phyloP scores from a whole-genome alignment of 2,113 vertebrate genomes.

The Mohoua ochrocephala region DNA sequence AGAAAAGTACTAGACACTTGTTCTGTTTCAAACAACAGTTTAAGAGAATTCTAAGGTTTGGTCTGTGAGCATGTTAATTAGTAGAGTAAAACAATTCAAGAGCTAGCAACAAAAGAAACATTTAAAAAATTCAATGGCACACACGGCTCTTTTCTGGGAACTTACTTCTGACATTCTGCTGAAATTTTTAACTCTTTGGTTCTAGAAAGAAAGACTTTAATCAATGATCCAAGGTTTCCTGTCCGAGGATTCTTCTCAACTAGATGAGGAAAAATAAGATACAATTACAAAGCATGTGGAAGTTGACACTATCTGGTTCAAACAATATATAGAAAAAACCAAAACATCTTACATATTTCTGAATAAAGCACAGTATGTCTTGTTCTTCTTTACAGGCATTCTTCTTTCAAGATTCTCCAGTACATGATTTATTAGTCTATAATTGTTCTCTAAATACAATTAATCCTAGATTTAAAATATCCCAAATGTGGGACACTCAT shows the following conservation, averaged over 20 bases:
- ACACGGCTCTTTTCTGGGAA: background rate
- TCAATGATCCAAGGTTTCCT: conserved; percentile 88
- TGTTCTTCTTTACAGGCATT: background rate
- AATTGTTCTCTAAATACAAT: background rate
- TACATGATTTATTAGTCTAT: background rate
- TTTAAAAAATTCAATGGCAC: background rate
- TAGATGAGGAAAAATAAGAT: conserved; percentile 49
- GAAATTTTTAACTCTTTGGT: conserved; percentile 98
- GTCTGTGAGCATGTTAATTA: background rate
- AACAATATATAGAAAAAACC: background rate
- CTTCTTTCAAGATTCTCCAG: background rate
- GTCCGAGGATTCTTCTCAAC: conserved; percentile 97
- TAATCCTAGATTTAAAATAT: background rate
- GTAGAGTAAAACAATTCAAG: background rate
- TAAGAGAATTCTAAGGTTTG: background rate
- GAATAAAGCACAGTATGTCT: background rate
- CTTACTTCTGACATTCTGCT: conserved; percentile 98
- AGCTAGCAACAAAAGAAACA: background rate
- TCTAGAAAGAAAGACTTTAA: conserved; percentile 93
- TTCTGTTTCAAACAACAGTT: background rate
- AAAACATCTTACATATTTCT: background rate
- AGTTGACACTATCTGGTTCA: background rate
- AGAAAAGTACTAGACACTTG: background rate
- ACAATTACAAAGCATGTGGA: fast-evolving
- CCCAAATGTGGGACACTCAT: background rate